phyloP scores from a whole-genome alignment of 2,797 vertebrate genomes.

The Fringilla coelebs region DNA sequence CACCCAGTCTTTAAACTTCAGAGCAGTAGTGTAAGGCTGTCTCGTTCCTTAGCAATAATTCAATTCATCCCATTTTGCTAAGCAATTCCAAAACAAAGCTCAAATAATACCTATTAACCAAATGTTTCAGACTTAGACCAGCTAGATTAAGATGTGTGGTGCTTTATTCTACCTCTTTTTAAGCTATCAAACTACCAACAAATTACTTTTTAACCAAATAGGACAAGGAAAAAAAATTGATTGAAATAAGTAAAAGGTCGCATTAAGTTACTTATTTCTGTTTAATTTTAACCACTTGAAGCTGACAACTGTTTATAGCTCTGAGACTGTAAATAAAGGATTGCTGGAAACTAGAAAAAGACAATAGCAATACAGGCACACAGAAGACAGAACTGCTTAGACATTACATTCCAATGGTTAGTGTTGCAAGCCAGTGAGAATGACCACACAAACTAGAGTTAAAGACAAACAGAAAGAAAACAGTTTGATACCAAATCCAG shows the following conservation, averaged over 20 bases:
- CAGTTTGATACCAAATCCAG: background rate
- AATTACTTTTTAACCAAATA: background rate
- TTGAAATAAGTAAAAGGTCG: background rate
- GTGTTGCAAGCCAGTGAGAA: background rate
- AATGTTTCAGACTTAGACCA: background rate
- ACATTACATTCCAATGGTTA: background rate
- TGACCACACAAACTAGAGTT: background rate
- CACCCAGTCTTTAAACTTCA: background rate
- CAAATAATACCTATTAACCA: background rate
- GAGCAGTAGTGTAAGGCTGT: background rate
- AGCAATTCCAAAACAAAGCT: background rate
- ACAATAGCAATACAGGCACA: background rate
- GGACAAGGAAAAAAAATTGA: background rate
- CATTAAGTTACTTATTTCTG: background rate
- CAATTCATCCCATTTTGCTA: background rate
- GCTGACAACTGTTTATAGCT: background rate
- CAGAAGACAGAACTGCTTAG: background rate
- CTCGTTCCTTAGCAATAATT: background rate
- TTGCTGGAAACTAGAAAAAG: background rate
- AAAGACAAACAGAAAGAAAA: background rate
- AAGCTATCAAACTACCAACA: background rate
- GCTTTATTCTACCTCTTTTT: background rate
- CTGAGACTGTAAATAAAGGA: background rate
- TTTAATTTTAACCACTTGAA: conserved; percentile 1
- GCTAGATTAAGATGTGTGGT: background rate